Conservation (phyloP, 1,140 invertebrate species). For the Bombus turneri region DNA sequence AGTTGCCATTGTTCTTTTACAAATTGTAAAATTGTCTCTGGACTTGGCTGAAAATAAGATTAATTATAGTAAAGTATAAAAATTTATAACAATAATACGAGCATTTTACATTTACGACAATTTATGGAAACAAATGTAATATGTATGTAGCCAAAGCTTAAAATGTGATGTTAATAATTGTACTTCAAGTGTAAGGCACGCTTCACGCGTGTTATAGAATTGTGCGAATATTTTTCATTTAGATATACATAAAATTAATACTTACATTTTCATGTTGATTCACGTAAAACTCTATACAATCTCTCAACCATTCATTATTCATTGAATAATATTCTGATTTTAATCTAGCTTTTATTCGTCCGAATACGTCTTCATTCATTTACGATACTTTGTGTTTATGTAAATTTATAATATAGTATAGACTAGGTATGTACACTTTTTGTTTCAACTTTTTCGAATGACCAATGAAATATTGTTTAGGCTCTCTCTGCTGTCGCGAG, state of each 20-base stretch:
- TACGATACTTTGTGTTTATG: neutral
- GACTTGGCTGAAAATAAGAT: constrained; percentile 23
- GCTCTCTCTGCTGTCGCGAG: no score
- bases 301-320: constrained; percentile 73
- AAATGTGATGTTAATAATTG: neutral
- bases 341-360: constrained; percentile 59
- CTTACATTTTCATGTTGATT: constrained; percentile 38
- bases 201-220: neutral
- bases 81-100: neutral
- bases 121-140: no score
- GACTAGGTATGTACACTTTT: no score
- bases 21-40: constrained; percentile 72
- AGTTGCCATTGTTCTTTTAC: constrained; percentile 85
- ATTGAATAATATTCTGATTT: constrained; percentile 65
- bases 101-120: neutral
- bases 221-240: neutral
- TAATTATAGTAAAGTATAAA: neutral
- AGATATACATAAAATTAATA: neutral
- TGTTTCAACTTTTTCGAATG: neutral
- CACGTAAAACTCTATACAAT: constrained; percentile 74
- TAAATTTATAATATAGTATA: no score
- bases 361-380: constrained; percentile 61
- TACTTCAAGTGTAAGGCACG: neutral
- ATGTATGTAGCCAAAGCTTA: neutral
- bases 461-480: neutral